These are phyloP conservation scores for Drosophila pectinifera DNA, from an alignment of 1,140 invertebrate genomes.

Conservation along the genomic window DNA sequence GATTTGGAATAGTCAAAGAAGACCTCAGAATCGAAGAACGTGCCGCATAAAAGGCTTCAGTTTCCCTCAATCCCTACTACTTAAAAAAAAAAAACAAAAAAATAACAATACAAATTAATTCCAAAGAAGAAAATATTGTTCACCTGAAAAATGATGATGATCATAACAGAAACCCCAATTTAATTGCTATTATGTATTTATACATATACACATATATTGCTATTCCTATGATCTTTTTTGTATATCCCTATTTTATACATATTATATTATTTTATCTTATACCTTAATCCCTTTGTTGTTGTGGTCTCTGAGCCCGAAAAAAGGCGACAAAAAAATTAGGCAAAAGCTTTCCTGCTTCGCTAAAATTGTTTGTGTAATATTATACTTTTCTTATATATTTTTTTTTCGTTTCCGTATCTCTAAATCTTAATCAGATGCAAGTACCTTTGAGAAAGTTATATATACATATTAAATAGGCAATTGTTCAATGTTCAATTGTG, in stretches of 20 bases:
- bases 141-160: slow-evolving; percentile 11
- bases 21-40: neutral
- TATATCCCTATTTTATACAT: slow-evolving; percentile 22
- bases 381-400: slow-evolving; percentile 7
- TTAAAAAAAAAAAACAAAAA: slow-evolving; percentile 13
- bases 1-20: slow-evolving; percentile 2
- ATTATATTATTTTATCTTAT: slow-evolving; percentile 43
- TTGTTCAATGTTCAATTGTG: slow-evolving; percentile 57
- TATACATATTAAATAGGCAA: slow-evolving; percentile 32
- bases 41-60: slow-evolving; percentile 4
- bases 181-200: slow-evolving; percentile 50
- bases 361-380: slow-evolving; percentile 23
- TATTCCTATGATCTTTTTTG: slow-evolving; percentile 34
- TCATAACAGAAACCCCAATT: slow-evolving; percentile 34
- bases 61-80: slow-evolving; percentile 6
- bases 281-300: slow-evolving; percentile 27
- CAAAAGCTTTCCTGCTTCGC: neutral
- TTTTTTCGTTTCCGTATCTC: slow-evolving; percentile 29
- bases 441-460: slow-evolving; percentile 48
- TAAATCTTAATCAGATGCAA: slow-evolving; percentile 43
- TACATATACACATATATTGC: slow-evolving; percentile 33
- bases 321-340: neutral
- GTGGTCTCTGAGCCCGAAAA: slow-evolving; percentile 22
- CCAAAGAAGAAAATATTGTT: slow-evolving; percentile 43
- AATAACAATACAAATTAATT: slow-evolving; percentile 28